Base-by-base conservation (phyloP, 2,797 vertebrate genomes). In the Florisuga fusca region DNA sequence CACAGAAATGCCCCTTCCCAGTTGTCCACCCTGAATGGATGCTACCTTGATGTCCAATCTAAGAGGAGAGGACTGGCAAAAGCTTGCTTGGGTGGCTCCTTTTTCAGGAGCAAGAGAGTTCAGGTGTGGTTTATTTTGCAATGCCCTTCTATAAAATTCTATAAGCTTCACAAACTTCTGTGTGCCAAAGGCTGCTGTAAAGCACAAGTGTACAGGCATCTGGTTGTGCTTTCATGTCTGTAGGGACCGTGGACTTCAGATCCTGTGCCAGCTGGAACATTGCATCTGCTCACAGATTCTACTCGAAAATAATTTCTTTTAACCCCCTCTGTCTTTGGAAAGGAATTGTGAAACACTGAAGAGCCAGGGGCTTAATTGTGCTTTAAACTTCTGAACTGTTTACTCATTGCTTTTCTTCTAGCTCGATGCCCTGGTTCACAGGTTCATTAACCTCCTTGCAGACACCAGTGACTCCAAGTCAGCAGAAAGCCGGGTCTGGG, bases 361-460 rank as follows among this genome's bases (percentile, higher is more conserved):
- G 62, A 84, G 74, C 46, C 38, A 85, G 29, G 10, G 75, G 48
- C 68, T 95, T 88, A n/a, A 26, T 66, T 74, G 41, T 64, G 26
- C 74, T 82, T 91, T 88, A 73, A 88, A 78, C 73, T 87, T 75
- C 77, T 94, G 93, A 94, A 81, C 58, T 68, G 21, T 81, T 66
- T 82, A 62, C 63, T 93, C 53, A 62, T 78, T 96, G 36, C 85
- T 79, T 51, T 43, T 51, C 46, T 85, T 84, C 4, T 93, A 99
- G 99, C 98, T 99, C 12, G 99, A 99, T 27, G 97, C 98, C 61
- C 98, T 99, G 59, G 98, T 99, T 84, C 99, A 99, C 95, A 99
- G 99, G 57, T 98, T 99, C 96, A 98, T 99, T 97, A 98, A 98
- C 3, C 98, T 99, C 84, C 99, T 99, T 0, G 99, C 99, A 9